Percentiles rank a stretch among this genome's conserved stretches.
Conservation (phyloP, 2,888 invertebrate species). For the Mythimna lalbum region DNA sequence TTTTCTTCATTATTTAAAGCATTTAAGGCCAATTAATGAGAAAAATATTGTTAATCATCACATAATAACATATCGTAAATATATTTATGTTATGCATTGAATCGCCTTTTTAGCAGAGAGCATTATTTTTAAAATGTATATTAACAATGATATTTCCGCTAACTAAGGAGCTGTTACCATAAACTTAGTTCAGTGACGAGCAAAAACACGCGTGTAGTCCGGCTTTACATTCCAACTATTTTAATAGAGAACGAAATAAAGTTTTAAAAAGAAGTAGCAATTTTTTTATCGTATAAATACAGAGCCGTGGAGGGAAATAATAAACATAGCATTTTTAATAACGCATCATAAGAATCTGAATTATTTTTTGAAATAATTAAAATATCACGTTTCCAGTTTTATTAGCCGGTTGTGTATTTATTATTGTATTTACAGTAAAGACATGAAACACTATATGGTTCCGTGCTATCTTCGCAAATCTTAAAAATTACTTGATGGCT, state of each 20-base stretch:
- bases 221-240: constrained; percentile 48
- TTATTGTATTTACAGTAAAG: constrained; percentile 28
- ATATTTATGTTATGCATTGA: constrained; percentile 18
- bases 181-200: constrained; percentile 34
- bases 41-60: constrained; percentile 1
- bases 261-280: constrained; percentile 42
- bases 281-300: constrained; percentile 46
- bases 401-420: constrained; percentile 28
- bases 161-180: constrained; percentile 20
- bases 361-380: constrained; percentile 40
- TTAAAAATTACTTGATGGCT: constrained; percentile 12
- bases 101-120: constrained; percentile 18
- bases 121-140: constrained; percentile 28
- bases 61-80: constrained; percentile 13
- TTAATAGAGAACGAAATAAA: constrained; percentile 44
- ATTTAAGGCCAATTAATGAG: constrained; percentile 5
- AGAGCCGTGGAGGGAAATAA: constrained; percentile 42
- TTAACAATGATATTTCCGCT: constrained; percentile 35
- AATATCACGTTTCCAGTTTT: constrained; percentile 35
- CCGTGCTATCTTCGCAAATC: constrained; percentile 12
- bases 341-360: constrained; percentile 34
- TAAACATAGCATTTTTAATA: constrained; percentile 49
- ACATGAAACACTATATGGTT: constrained; percentile 23
- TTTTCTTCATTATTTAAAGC: not conserved
- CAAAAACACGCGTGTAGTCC: constrained; percentile 37